These are phyloP conservation scores for Ylistrum balloti DNA, from an alignment of 1,140 invertebrate species.

Conservation along the genomic window DNA sequence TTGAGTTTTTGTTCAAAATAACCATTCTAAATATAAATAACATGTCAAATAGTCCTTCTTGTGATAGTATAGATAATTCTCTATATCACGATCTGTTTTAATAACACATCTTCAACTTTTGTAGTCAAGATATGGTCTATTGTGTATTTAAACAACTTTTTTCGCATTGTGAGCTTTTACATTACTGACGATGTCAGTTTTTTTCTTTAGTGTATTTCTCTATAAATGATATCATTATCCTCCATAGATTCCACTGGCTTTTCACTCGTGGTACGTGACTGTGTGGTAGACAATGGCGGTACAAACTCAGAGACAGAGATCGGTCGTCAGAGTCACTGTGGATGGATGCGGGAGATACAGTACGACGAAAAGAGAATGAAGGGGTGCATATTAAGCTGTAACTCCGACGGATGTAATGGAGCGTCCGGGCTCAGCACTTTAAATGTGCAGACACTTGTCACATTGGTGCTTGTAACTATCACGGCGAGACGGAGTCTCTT, in stretches of 20 bases:
- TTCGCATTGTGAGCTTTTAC: too few species aligned
- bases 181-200: too few species aligned
- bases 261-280: constrained; percentile 83
- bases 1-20: too few species aligned
- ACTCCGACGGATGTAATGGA: constrained; percentile 84
- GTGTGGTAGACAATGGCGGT: constrained; percentile 84
- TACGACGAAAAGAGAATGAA: constrained; percentile 73
- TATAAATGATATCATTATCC: neutral
- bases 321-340: constrained; percentile 78
- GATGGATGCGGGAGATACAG: constrained; percentile 77
- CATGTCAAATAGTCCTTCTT: too few species aligned
- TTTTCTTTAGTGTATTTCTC: too few species aligned
- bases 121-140: too few species aligned
- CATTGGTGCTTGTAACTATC: neutral
- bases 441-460: neutral
- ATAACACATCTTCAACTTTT: too few species aligned
- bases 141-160: too few species aligned
- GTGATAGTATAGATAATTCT: too few species aligned
- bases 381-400: constrained; percentile 86
- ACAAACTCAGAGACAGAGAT: constrained; percentile 80
- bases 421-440: constrained; percentile 51
- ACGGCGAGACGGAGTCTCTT: neutral
- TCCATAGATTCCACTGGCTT: constrained; percentile 67
- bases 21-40: too few species aligned
- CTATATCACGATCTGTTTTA: too few species aligned